Percentiles rank a stretch among this genome's conserved stretches.
phyloP scores from a whole-genome alignment of 2,888 invertebrate species.

The Xestia rhomboidea region DNA sequence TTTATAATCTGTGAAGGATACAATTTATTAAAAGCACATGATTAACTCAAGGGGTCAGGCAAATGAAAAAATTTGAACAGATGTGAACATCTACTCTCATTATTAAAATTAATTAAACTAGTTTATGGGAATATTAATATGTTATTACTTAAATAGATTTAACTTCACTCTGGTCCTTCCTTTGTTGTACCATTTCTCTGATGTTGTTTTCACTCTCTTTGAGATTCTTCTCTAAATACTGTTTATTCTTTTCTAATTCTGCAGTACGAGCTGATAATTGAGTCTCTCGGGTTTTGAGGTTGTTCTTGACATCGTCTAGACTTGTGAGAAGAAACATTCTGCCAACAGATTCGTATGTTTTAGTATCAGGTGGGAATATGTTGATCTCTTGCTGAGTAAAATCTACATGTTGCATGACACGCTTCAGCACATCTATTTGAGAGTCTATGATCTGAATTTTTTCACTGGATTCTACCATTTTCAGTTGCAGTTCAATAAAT shows the following conservation, averaged over 20 bases:
- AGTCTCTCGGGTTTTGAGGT: conserved; percentile 91
- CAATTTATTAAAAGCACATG: conserved; percentile 40
- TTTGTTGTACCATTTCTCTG: conserved; percentile 94
- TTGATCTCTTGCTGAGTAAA: conserved; percentile 93
- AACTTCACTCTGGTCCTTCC: conserved; percentile 87
- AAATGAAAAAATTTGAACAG: conserved; percentile 4
- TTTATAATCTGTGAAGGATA: conserved; percentile 12
- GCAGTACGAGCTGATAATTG: conserved; percentile 92
- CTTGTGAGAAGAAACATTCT: conserved; percentile 95
- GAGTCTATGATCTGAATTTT: conserved; percentile 95
- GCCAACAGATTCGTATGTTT: conserved; percentile 95
- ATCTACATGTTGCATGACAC: conserved; percentile 93
- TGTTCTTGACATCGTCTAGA: conserved; percentile 91
- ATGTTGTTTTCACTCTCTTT: conserved; percentile 96
- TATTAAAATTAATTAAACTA: conserved; percentile 26
- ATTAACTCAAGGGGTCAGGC: conserved; percentile 23
- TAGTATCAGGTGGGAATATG: conserved; percentile 91
- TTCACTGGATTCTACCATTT: conserved; percentile 95
- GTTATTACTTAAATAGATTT: conserved; percentile 71
- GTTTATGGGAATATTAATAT: not conserved
- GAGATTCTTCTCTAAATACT: conserved; percentile 94
- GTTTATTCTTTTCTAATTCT: conserved; percentile 93
- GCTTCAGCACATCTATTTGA: conserved; percentile 93
- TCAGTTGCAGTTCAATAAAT: conserved; percentile 95
- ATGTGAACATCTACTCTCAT: not conserved